Evolutionary conservation across 2,888 invertebrate genomes (phyloP).

Genomic region (Criorhina ranunculi): DNA sequence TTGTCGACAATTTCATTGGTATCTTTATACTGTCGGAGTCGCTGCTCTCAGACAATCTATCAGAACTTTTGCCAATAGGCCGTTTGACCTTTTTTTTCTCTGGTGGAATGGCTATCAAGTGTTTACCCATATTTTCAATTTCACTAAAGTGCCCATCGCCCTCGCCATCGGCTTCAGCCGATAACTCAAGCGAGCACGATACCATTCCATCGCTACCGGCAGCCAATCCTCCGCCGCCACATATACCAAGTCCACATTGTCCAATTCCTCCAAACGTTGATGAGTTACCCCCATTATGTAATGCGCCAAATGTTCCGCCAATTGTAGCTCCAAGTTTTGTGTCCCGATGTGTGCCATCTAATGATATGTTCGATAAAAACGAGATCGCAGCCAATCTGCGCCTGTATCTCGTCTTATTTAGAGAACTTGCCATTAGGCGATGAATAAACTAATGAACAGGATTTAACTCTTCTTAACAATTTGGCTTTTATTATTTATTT

Average conservation of each 20-base stretch:
- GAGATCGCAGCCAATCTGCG: conserved; percentile 96
- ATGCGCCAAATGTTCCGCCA: conserved; percentile 81
- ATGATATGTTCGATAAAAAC: conserved; percentile 97
- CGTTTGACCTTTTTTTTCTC: conserved; percentile 83
- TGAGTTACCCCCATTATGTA: conserved; percentile 73
- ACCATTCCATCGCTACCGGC: conserved; percentile 80
- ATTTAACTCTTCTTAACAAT: conserved; percentile 8
- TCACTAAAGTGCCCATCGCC: conserved; percentile 85
- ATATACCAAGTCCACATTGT: conserved; percentile 55
- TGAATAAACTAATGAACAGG: conserved; percentile 49
- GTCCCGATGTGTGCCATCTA: conserved; percentile 94
- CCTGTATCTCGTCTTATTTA: conserved; percentile 88
- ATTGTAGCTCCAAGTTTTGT: conserved; percentile 86
- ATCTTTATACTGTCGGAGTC: conserved; percentile 90
- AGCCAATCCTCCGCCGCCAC: conserved; percentile 55
- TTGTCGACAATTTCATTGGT: conserved; percentile 86
- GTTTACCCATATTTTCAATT: conserved; percentile 84
- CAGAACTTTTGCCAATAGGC: conserved; percentile 82
- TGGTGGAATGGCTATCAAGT: conserved; percentile 82
- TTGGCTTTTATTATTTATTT: neutral
- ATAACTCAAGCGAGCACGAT: conserved; percentile 83
- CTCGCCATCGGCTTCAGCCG: conserved; percentile 83
- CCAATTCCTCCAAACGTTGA: conserved; percentile 77
- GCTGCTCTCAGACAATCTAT: conserved; percentile 88
- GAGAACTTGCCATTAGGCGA: conserved; percentile 85